Evolutionary conservation across 2,888 invertebrate genomes (phyloP).

Genomic region (Drosophila austrosaltans): DNA sequence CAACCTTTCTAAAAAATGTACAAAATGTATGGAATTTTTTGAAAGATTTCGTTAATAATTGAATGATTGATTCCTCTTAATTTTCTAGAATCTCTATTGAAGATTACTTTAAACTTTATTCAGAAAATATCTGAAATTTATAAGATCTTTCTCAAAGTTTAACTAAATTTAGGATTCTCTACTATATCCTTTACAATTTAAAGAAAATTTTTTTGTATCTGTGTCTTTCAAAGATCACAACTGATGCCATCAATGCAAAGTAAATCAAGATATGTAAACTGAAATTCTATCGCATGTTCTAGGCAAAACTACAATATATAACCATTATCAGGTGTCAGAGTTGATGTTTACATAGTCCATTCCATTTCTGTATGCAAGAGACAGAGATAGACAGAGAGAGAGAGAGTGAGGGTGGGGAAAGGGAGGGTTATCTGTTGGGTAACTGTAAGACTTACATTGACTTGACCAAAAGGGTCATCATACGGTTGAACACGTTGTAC

Average conservation of each 20-base stretch:
- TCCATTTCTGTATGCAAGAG: conserved; percentile 3
- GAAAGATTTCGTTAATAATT: no score
- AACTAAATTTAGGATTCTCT: no score
- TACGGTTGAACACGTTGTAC: conserved; percentile 69
- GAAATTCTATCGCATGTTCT: not conserved
- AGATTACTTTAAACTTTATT: not conserved
- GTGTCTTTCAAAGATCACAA: not conserved
- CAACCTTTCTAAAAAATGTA: no score
- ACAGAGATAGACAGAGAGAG: not conserved
- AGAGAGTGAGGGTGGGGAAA: not conserved
- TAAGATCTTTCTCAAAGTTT: not conserved
- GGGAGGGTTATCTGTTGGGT: not conserved
- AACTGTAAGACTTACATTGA: conserved; percentile 15
- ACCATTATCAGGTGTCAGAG: conserved; percentile 66
- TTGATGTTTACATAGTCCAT: conserved; percentile 53
- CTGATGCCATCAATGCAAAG: not conserved
- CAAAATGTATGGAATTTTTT: no score
- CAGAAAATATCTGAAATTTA: not conserved
- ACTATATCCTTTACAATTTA: not conserved
- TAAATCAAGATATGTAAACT: not conserved
- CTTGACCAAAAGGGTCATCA: conserved; percentile 27
- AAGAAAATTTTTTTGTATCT: no score
- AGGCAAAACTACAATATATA: conserved; percentile 42
- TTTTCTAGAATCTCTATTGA: not conserved
- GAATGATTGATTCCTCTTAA: no score